These are phyloP conservation scores for Philaethria dido DNA, from an alignment of 2,888 invertebrate genomes.

Conservation along the genomic window DNA sequence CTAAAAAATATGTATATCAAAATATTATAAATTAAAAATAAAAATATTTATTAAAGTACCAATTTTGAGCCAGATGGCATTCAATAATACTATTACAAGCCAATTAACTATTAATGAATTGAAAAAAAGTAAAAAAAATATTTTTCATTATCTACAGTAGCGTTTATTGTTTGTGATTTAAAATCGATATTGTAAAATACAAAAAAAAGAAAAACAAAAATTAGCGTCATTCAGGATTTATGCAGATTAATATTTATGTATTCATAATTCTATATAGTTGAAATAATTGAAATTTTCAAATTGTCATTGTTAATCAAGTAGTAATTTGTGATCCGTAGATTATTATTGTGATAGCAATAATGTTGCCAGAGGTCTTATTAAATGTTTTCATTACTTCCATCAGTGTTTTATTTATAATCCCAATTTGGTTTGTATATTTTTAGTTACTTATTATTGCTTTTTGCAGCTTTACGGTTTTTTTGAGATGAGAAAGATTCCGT, in stretches of 20 bases:
- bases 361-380: slow-evolving; percentile 43
- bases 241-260: background rate
- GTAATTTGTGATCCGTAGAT: slow-evolving; percentile 38
- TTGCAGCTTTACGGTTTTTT: no score
- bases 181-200: slow-evolving; percentile 1
- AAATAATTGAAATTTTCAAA: slow-evolving; percentile 22
- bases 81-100: background rate
- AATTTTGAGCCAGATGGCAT: slow-evolving; percentile 5
- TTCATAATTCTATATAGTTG: slow-evolving; percentile 20
- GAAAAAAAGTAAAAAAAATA: background rate
- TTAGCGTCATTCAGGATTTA: slow-evolving; percentile 3
- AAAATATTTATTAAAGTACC: slow-evolving; percentile 14
- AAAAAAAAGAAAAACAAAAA: slow-evolving; percentile 10
- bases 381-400: slow-evolving; percentile 45
- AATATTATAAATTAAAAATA: background rate
- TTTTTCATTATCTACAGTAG: background rate
- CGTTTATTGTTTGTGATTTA: slow-evolving; percentile 7
- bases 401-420: slow-evolving; percentile 32
- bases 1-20: slow-evolving; percentile 6
- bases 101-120: background rate
- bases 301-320: slow-evolving; percentile 34
- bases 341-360: slow-evolving; percentile 40
- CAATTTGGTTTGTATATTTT: background rate
- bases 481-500: no score
- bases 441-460: no score